phyloP scores from a whole-genome alignment of 1,140 invertebrate species.

The Wasmannia auropunctata region DNA sequence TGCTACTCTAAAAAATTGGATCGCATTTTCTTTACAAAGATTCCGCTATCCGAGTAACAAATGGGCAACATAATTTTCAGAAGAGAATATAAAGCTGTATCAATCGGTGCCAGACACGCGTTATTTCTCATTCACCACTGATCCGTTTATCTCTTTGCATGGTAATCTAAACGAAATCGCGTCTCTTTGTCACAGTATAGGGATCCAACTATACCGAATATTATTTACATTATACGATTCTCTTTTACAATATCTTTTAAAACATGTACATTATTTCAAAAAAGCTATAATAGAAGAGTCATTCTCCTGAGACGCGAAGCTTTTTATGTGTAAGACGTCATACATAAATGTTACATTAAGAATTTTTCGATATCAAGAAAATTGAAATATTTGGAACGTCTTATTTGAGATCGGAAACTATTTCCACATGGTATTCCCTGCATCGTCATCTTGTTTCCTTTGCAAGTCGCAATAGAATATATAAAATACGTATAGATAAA shows the following conservation, averaged over 20 bases:
- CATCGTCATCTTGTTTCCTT: not conserved
- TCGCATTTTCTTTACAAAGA: slow-evolving; percentile 22
- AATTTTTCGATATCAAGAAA: not conserved
- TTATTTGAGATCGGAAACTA: not conserved
- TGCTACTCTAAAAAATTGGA: slow-evolving; percentile 15
- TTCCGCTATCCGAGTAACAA: slow-evolving; percentile 6
- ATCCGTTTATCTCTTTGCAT: slow-evolving; percentile 2
- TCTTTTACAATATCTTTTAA: not conserved
- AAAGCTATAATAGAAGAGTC: not conserved
- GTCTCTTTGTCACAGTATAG: not conserved
- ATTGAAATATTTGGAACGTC: not conserved
- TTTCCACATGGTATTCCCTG: not conserved
- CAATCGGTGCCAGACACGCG: not conserved
- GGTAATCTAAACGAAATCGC: not conserved
- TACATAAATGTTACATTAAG: not conserved
- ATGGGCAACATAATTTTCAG: slow-evolving; percentile 10
- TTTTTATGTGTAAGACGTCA: not conserved
- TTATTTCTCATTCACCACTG: slow-evolving; percentile 30
- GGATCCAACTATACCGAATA: not conserved
- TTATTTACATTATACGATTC: not conserved
- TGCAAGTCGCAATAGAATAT: not conserved
- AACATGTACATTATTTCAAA: not conserved
- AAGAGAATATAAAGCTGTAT: slow-evolving; percentile 33
- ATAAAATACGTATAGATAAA: not conserved
- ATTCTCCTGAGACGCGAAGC: not conserved